Percentiles rank a stretch among this genome's conserved stretches.
phyloP scores from a whole-genome alignment of 2,797 vertebrate genomes.

The Emydoidea blandingii region DNA sequence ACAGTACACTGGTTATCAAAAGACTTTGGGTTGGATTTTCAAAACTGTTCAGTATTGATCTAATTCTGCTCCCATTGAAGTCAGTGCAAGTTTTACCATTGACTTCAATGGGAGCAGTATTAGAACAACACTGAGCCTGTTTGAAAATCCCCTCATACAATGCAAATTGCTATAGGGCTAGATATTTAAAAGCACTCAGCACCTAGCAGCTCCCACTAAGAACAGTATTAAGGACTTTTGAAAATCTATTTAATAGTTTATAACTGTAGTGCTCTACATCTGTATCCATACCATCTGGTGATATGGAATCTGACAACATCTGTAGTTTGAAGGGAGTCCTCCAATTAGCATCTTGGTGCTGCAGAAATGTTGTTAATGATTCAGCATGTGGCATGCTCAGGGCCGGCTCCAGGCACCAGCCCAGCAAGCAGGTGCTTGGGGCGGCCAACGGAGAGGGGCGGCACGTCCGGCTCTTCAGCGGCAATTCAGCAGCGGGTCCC shows the following conservation, averaged over 20 bases:
- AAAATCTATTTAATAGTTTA: not conserved
- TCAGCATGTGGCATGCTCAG: not conserved
- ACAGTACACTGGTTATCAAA: not conserved
- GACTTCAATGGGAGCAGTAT: not conserved
- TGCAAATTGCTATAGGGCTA: not conserved
- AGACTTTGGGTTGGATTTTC: not conserved
- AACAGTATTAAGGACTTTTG: not conserved
- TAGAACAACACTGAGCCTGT: not conserved
- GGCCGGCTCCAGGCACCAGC: too few relatives aligned
- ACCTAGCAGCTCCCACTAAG: not conserved
- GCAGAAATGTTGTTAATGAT: not conserved
- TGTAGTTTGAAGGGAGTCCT: not conserved
- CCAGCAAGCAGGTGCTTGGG: too few relatives aligned
- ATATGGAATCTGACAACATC: too few relatives aligned
- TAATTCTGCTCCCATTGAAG: not conserved
- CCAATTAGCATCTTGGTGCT: not conserved
- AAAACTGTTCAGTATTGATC: not conserved
- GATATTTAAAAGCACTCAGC: not conserved
- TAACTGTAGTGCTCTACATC: not conserved
- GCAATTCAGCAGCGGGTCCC: too few relatives aligned
- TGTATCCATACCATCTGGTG: not conserved
- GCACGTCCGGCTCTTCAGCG: too few relatives aligned
- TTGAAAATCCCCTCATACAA: not conserved
- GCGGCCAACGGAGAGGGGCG: too few relatives aligned
- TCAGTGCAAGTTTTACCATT: not conserved